Evolutionary conservation across 2,888 invertebrate genomes (phyloP), one percentile per base, ranked within the genome.

Genomic region (Sarcophaga caerulescens): DNA sequence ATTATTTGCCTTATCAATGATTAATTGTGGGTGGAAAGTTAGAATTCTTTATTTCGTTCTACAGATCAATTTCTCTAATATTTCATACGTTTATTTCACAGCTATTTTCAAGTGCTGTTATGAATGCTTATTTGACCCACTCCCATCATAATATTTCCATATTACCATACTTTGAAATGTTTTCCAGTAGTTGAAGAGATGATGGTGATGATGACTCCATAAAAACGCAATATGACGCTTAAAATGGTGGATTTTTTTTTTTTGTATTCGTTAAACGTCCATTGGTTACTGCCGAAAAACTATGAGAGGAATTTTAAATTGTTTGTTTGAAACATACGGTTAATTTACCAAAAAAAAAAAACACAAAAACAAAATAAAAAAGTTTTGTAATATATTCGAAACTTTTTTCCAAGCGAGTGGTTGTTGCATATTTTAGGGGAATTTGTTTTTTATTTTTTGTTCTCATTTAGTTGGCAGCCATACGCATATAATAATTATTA

Each of bases 401-500:
- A 85, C 60, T 83, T 81, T 85, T 52, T 76, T 75, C 35, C 35
- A 35, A 35, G 35, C 35, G 35, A 35, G 35, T 84, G 81, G 23
- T 83, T 62, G 63, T 57, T 81, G 75, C 63, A 44, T 44, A 76
- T 52, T 62, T 68, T 62, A 60, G 10, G 19, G 65, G 44, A 52
- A 35, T 35, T 35, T 35, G 10, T 35, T 35, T 10, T 35, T 35
- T 35, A 2, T 35, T 35, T 35, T 35, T 35, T 35, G 35, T 35
- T 35, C 8, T 35, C 21, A 11, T 57, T 52, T 65, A 44, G 52
- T 71, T 79, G 79, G 73, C 87, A 80, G 87, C 59, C 63, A 45
- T 76, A 70, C 89, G 89, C 90, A 89, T 90, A 90, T 90, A 90
- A 91, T 91, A 90, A 91, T 91, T 90, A 90, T 90, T 88, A 89